Percentiles rank a stretch among this genome's conserved stretches.
Conservation (phyloP, 1,140 invertebrate genomes). For the Formica exsecta region DNA sequence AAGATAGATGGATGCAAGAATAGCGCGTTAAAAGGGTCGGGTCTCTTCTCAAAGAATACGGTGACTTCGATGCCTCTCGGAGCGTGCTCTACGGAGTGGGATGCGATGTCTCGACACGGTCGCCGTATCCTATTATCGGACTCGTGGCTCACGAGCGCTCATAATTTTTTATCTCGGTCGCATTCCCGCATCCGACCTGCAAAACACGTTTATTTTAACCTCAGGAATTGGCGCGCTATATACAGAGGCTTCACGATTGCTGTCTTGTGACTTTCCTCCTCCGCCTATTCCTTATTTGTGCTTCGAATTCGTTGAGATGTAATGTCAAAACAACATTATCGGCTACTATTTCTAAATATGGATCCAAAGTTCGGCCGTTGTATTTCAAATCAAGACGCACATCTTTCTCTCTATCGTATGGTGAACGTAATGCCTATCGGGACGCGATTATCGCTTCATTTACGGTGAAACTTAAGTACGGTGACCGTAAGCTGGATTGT, state of each 20-base stretch:
- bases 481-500: conserved; percentile 67
- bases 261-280: neutral
- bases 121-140: conserved; percentile 69
- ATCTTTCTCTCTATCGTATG: conserved; percentile 37
- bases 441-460: conserved; percentile 63
- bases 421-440: conserved; percentile 58
- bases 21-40: conserved; percentile 71
- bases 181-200: conserved; percentile 45
- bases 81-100: conserved; percentile 38
- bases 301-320: neutral
- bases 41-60: conserved; percentile 72
- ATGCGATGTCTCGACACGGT: conserved; percentile 52
- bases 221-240: neutral
- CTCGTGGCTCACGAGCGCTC: conserved; percentile 61
- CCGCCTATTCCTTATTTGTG: neutral
- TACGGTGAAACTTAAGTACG: conserved; percentile 62
- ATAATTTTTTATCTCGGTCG: conserved; percentile 63
- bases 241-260: neutral
- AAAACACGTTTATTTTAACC: neutral
- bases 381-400: conserved; percentile 26
- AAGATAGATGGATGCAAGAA: conserved; percentile 72
- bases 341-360: conserved; percentile 34
- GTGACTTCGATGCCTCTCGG: conserved; percentile 64
- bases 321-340: conserved; percentile 27
- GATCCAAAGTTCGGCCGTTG: conserved; percentile 11